These are phyloP conservation scores for Ivindomyrus marchei DNA, from an alignment of 2,113 vertebrate genomes.

Conservation along the genomic window DNA sequence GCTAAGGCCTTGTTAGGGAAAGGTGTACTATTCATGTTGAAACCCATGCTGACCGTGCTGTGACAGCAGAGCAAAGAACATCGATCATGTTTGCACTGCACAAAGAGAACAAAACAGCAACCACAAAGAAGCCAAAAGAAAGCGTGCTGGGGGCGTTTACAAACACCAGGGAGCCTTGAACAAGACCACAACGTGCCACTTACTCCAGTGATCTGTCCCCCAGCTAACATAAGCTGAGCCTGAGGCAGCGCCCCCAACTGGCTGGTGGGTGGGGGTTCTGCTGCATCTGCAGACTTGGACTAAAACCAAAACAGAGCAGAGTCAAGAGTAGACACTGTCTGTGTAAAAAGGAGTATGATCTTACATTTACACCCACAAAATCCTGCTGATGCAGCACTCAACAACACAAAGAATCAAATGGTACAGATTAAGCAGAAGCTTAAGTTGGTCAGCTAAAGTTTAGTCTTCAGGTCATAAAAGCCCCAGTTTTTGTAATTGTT, in stretches of 20 bases:
- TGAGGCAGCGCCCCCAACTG: conserved; percentile 87
- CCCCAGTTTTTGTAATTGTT: not conserved
- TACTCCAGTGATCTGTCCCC: conserved; percentile 95
- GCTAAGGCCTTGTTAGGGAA: not conserved
- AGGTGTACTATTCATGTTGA: not conserved
- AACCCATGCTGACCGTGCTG: not conserved
- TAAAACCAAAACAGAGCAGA: conserved; percentile 56
- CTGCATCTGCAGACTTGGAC: conserved; percentile 87
- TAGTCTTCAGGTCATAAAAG: not conserved
- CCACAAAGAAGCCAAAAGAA: not conserved
- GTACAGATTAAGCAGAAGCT: not conserved
- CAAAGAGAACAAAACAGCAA: not conserved
- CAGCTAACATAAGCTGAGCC: conserved; percentile 92
- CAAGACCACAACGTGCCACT: conserved; percentile 52
- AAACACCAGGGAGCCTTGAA: conserved; percentile 1
- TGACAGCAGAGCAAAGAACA: not conserved
- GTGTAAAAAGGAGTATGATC: not conserved
- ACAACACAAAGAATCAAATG: not conserved
- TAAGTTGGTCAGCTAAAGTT: not conserved
- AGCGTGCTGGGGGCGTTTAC: not conserved
- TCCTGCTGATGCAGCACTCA: not conserved
- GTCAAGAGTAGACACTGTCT: conserved; percentile 19
- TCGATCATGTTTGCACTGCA: not conserved
- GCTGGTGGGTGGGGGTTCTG: conserved; percentile 76
- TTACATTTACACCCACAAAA: not conserved